Evolutionary conservation across 2,888 invertebrate species (phyloP), one percentile per base, ranked within the genome.

Genomic region (Cinara cedri): DNA sequence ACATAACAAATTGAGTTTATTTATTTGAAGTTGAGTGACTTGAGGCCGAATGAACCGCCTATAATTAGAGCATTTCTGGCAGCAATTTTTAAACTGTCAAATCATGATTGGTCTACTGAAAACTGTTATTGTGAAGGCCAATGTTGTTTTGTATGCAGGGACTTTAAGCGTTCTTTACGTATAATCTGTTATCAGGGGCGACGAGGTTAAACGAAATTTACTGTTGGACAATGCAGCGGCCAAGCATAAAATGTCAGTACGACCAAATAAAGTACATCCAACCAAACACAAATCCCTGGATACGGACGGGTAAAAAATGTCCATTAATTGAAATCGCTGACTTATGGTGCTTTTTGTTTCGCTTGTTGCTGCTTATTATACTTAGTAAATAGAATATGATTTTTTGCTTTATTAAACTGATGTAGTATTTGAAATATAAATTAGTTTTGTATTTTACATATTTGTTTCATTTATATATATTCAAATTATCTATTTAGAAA

Each of bases 171-270:
- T 78, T 68, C 68, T 78, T 78, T 78, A 70, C 78, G 49, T 78
- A 49, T 70, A 70, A 70, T 78, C 55, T 78, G 68, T 78, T 78
- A 78, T 68, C 68, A 78, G 78, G 78, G 68, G 65, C 68, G 21
- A 14, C 42, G 87, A 87, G 44, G 87, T 87, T 21, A 85, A 86
- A 80, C 88, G 88, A 82, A 87, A 87, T 82, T 85, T 86, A 68
- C 88, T 91, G 66, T 87, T 93, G 86, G 93, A 93, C 87, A 89
- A 88, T 83, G 88, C 91, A 10, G 92, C 92, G 0, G 93, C 93
- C 19, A 89, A 88, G 84, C 93, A 93, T 87, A 93, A 92, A 86
- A 86, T 92, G 76, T 89, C 92, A 0, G 89, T 93, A 19, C 88
- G 91, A 85, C 93, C 93, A 9, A 90, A 89, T 86, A 90, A 91